phyloP scores from a whole-genome alignment of 2,797 vertebrate species.

The Pseudotriccus pelzelni region DNA sequence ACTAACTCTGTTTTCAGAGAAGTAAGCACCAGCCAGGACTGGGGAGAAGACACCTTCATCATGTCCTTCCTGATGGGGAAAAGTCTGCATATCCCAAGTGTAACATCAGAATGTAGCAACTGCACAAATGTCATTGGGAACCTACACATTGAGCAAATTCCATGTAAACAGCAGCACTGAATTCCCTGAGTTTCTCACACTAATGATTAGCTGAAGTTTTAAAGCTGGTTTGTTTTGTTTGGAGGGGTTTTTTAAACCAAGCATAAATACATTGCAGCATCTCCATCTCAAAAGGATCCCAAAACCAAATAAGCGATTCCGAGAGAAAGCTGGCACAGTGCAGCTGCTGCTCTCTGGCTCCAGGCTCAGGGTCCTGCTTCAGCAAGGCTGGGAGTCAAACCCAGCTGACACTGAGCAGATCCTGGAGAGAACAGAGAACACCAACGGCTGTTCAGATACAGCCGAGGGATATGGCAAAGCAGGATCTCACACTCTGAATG shows the following conservation, averaged over 20 bases:
- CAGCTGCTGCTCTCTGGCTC: background rate
- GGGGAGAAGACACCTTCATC: background rate
- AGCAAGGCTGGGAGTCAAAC: background rate
- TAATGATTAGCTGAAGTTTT: background rate
- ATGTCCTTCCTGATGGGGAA: rapidly evolving
- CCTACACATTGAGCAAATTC: background rate
- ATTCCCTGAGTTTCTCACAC: background rate
- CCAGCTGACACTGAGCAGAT: background rate
- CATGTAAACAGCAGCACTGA: background rate
- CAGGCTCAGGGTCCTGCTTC: background rate
- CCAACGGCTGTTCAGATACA: background rate
- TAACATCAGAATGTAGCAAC: background rate
- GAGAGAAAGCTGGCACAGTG: background rate
- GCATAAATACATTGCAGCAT: background rate
- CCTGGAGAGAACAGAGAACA: background rate
- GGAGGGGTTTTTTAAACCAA: background rate
- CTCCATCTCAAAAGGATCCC: background rate
- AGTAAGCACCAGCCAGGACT: background rate
- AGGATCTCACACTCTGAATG: background rate
- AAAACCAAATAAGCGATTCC: background rate
- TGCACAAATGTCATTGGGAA: background rate
- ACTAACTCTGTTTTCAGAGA: background rate
- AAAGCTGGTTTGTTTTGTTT: background rate
- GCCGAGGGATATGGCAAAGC: background rate
- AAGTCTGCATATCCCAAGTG: background rate